Conservation (phyloP, 2,797 vertebrate species). For the Rhinoraja longicauda region DNA sequence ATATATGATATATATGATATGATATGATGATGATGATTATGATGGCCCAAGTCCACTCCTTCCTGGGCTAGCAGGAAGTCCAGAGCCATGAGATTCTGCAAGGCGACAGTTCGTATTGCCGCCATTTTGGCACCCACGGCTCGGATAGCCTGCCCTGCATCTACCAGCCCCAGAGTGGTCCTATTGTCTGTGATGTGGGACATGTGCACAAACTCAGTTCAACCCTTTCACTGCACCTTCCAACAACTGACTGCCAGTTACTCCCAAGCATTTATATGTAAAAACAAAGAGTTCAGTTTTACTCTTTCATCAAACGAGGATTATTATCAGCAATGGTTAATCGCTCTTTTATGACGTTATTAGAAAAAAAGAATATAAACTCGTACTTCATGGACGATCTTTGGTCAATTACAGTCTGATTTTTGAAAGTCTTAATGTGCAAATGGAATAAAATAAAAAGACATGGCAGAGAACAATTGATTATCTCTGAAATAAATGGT, state of each 20-base stretch:
- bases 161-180: too few species aligned
- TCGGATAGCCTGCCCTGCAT: too few species aligned
- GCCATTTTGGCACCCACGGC: too few species aligned
- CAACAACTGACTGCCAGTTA: not conserved
- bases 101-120: too few species aligned
- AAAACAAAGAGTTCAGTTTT: not conserved
- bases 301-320: not conserved
- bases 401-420: not conserved
- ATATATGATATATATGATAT: too few species aligned
- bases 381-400: not conserved
- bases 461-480: not conserved
- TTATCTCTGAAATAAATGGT: slow-evolving; percentile 4
- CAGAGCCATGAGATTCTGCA: too few species aligned
- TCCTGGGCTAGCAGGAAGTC: too few species aligned
- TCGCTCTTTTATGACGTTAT: not conserved
- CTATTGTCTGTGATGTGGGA: too few species aligned
- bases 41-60: too few species aligned
- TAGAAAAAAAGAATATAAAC: not conserved
- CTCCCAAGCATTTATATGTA: not conserved
- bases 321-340: not conserved
- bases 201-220: too few species aligned
- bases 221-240: not conserved
- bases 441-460: slow-evolving; percentile 20
- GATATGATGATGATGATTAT: too few species aligned
- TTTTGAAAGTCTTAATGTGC: not conserved